Base-by-base conservation (phyloP, 1,140 invertebrate species). In the Lasaia peninsularis region DNA sequence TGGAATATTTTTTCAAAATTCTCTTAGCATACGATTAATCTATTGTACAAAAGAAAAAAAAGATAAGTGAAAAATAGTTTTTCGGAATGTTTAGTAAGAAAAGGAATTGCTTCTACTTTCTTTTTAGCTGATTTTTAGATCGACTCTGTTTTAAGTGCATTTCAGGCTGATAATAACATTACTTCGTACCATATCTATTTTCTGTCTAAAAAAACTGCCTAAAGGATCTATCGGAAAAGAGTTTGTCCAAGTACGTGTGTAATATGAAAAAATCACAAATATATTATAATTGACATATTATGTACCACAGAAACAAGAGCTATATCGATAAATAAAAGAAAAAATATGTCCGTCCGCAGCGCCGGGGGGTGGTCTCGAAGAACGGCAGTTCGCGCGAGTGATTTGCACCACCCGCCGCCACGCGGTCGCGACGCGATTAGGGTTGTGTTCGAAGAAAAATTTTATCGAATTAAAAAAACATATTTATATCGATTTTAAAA, bases 311-410 rank as follows among this genome's bases (percentile, higher is more conserved):
- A 3, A 37, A 54, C n/a, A 24, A 34, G 32, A 35, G 35, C 21
- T 35, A 54, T 21, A 35, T 35, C 33, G 49, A 52, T 28, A 58
- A 37, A 58, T 14, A 58, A 52, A 58, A 52, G 66, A 67, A 72
- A 63, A 67, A 71, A 69, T 74, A 65, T 65, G 44, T 56, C 58
- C 67, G 65, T 66, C 56, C 63, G 53, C 53, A 56, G 48, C 35
- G 53, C 37, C 14, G 14, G 53, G 53, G 35, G 53, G 53, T 59
- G 69, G 65, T 71, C 73, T 78, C 70, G 63, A 84, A 84, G 79
- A 80, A 76, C 77, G 83, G 83, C 75, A 85, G 81, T 86, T 71
- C 83, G 81, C 85, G 85, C 81, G 85, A 85, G 73, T 86, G 85
- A 84, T 79, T 82, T 78, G 85, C 83, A 69, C 83, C 83, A 80